Evolutionary conservation across 2,113 vertebrate genomes (phyloP), one percentile per base, ranked within the genome.

Genomic region (Lepidothrix coronata): DNA sequence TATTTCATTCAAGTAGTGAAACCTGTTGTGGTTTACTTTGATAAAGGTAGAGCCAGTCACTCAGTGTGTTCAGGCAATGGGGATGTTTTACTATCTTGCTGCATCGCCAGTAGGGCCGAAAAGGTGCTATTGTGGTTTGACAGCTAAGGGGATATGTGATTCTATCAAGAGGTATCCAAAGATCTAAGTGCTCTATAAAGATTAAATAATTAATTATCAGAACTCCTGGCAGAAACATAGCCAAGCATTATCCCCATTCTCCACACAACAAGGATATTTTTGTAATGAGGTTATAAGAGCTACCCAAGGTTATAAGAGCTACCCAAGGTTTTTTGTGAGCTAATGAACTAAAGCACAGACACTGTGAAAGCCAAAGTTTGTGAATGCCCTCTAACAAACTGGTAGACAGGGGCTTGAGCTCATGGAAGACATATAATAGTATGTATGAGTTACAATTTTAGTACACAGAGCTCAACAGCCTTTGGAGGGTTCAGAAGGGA

Each of bases 1-100:
- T 93, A 93, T 96, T 97, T 96, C 92, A 94, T 94, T 96, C 95
- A 84, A 94, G 88, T 89, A 95, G 80, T 89, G 96, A 96, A 96
- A 97, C 92, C 88, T 91, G 73, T 92, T 96, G 95, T 96, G 96
- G 96, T 96, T 96, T 93, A 35, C 86, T 93, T 91, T 96, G 93
- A 96, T 91, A 96, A 94, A 96, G 76, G 88, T 54, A 87, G n/a
- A 95, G 72, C 30, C 52, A 94, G 65, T 63, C 76, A 86, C 91
- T 93, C 72, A 49, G 57, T 66, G 30, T 35, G 27, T 78, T 96
- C 76, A 92, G 72, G 73, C 76, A 78, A 16, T 14, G 41, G 74
- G 52, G 76, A 81, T 75, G 68, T 46, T 94, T 96, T 91, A 43
- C 49, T 93, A 58, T 96, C 93, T 95, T 5, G 0, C 66, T 95